phyloP scores from a whole-genome alignment of 2,797 vertebrate species.

The Atherinosoma microstoma region DNA sequence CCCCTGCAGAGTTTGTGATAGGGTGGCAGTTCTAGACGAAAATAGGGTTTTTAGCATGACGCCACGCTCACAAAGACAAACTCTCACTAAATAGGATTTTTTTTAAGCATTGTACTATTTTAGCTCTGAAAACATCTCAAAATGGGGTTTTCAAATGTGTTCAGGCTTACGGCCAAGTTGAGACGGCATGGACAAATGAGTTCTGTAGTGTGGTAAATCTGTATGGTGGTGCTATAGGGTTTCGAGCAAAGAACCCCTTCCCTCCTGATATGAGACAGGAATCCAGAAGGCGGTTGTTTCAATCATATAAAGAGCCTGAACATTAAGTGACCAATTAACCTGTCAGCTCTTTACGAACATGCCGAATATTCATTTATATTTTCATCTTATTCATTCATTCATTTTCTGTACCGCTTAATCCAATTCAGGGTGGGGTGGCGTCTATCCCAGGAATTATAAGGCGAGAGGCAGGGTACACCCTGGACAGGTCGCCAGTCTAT shows the following conservation, averaged over 20 bases:
- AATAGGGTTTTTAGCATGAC: constrained; percentile 81
- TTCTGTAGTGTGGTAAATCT: constrained; percentile 62
- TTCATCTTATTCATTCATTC: background rate
- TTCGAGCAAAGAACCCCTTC: constrained; percentile 36
- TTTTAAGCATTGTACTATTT: constrained; percentile 72
- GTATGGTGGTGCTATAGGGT: constrained; percentile 24
- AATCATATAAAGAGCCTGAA: no score
- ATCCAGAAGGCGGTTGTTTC: no score
- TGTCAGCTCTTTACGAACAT: constrained; percentile 13
- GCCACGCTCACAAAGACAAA: constrained; percentile 75
- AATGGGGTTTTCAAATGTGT: constrained; percentile 72
- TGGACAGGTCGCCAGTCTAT: no score
- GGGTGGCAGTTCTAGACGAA: constrained; percentile 76
- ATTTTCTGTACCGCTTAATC: no score
- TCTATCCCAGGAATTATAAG: no score
- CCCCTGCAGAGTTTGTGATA: constrained; percentile 82
- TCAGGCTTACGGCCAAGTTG: constrained; percentile 70
- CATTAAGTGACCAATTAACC: constrained; percentile 21
- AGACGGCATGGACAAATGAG: constrained; percentile 70
- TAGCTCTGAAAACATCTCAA: constrained; percentile 65
- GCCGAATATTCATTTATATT: constrained; percentile 6
- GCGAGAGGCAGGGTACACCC: no score
- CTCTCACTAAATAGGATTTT: constrained; percentile 79
- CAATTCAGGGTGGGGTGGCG: no score
- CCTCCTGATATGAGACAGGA: no score